Percentiles rank a stretch among this genome's conserved stretches.
Conservation (phyloP, 2,888 invertebrate genomes). For the Caenorhabditis macrosperma region DNA sequence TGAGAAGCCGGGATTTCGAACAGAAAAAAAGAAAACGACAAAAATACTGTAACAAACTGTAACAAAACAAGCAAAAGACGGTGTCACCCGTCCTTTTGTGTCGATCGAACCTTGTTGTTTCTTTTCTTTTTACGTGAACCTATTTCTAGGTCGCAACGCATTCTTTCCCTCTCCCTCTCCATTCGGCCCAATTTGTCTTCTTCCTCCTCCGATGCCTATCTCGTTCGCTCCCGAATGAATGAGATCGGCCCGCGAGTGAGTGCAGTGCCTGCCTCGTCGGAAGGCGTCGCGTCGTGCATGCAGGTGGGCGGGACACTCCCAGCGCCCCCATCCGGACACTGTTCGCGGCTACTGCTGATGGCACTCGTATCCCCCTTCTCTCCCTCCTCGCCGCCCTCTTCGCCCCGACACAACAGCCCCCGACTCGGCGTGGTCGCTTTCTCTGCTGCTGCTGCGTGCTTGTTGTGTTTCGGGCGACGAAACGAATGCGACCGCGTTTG, state of each 20-base stretch:
- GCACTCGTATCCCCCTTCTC: constrained; percentile 5
- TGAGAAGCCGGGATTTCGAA: too few relatives aligned
- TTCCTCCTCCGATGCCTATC: constrained; percentile 31
- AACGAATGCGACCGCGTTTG: constrained; percentile 30
- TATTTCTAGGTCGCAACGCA: background rate
- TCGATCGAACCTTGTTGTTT: background rate
- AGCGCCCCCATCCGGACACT: background rate
- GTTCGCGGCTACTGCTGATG: constrained; percentile 6
- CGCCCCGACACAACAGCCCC: background rate
- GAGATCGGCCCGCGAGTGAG: background rate
- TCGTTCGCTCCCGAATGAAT: constrained; percentile 14
- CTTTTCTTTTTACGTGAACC: background rate
- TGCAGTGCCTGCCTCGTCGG: background rate
- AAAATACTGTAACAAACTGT: too few relatives aligned
- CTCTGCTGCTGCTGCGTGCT: constrained; percentile 7
- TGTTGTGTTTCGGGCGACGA: constrained; percentile 13
- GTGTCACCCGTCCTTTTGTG: background rate
- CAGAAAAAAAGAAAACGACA: too few relatives aligned
- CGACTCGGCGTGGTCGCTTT: background rate
- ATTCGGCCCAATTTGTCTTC: constrained; percentile 27
- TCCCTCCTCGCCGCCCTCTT: background rate
- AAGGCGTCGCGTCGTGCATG: background rate
- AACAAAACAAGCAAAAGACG: too few relatives aligned
- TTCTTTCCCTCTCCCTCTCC: background rate
- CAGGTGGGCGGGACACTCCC: constrained; percentile 8